Percentiles rank a stretch among this genome's conserved stretches.
These are phyloP conservation scores for Urocolius indicus DNA, from an alignment of 2,113 vertebrate genomes.

Conservation along the genomic window DNA sequence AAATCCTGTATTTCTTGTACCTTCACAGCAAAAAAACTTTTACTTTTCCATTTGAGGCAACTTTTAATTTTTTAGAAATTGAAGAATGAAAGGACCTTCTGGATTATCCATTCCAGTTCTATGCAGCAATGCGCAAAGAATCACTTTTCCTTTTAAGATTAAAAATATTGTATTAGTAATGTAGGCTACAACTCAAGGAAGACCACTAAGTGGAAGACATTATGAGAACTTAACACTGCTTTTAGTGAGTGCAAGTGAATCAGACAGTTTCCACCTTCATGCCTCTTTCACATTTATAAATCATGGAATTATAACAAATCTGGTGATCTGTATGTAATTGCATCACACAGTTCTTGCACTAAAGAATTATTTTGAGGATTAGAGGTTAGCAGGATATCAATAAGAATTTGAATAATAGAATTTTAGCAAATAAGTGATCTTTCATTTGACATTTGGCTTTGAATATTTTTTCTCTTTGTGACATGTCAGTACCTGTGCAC, in stretches of 20 bases:
- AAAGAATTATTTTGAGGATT: neutral
- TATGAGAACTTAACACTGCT: neutral
- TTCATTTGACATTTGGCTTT: neutral
- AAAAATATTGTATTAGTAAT: neutral
- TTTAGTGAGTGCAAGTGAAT: slow-evolving; percentile 26
- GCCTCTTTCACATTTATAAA: neutral
- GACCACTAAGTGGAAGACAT: neutral
- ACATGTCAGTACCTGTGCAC: neutral
- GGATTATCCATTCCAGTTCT: neutral
- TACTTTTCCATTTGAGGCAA: neutral
- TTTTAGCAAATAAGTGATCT: neutral
- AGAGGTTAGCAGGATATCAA: slow-evolving; percentile 10
- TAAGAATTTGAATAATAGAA: neutral
- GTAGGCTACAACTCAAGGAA: neutral
- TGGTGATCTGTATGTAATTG: neutral
- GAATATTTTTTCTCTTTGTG: neutral
- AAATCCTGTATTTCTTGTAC: neutral
- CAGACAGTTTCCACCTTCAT: slow-evolving; percentile 4
- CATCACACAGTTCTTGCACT: neutral
- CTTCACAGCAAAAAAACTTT: neutral
- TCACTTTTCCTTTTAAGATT: slow-evolving; percentile 8
- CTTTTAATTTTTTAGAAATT: neutral
- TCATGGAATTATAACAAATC: neutral
- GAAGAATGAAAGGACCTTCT: neutral
- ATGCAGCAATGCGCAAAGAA: neutral